phyloP scores from a whole-genome alignment of 2,797 vertebrate genomes.

The Alcedo atthis region DNA sequence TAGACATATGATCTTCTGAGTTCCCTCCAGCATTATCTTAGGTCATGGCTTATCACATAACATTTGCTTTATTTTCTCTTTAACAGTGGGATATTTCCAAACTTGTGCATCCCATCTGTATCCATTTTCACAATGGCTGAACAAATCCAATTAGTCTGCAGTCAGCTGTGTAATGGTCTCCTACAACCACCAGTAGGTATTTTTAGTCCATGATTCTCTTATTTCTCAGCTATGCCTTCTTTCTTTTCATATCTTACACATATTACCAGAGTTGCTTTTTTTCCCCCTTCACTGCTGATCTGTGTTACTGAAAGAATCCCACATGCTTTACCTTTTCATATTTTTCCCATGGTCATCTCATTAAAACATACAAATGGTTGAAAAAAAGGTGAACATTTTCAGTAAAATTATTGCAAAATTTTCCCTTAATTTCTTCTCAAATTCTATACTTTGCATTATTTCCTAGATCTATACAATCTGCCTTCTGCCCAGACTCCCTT shows the following conservation, averaged over 20 bases:
- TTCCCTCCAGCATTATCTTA: constrained; percentile 43
- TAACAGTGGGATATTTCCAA: constrained; percentile 69
- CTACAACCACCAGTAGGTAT: constrained; percentile 65
- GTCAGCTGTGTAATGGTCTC: constrained; percentile 80
- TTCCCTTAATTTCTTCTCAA: constrained; percentile 1
- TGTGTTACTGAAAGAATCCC: neutral
- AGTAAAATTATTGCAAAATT: neutral
- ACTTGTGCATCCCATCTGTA: constrained; percentile 73
- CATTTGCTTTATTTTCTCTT: constrained; percentile 72
- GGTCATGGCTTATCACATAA: constrained; percentile 40
- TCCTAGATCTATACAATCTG: neutral
- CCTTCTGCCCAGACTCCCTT: neutral
- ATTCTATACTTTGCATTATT: neutral
- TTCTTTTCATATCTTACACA: constrained; percentile 18
- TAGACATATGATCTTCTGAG: constrained; percentile 45
- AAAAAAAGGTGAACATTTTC: neutral
- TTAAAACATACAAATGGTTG: neutral
- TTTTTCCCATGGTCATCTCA: neutral
- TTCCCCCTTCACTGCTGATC: neutral
- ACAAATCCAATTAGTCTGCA: constrained; percentile 81
- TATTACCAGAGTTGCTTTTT: constrained; percentile 37
- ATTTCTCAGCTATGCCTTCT: constrained; percentile 22
- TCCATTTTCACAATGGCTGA: constrained; percentile 78
- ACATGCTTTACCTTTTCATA: neutral
- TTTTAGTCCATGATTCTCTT: constrained; percentile 57